phyloP scores from a whole-genome alignment of 1,140 invertebrate genomes.

The Colletes latitarsis region DNA sequence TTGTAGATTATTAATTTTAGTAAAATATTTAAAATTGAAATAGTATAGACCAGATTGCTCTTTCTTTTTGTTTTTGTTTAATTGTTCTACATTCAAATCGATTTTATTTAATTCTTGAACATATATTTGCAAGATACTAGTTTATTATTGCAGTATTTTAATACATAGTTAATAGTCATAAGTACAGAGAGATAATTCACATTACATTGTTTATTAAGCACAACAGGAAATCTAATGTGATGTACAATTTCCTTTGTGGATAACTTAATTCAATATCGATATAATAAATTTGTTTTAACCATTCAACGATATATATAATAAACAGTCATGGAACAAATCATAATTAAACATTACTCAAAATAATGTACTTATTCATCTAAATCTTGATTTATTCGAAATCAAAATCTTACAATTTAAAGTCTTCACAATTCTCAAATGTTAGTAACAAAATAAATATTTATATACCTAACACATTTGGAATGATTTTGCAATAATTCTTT shows the following conservation, averaged over 20 bases:
- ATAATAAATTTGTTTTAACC: conserved; percentile 10
- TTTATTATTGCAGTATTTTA: conserved; percentile 21
- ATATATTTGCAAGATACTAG: conserved; percentile 9
- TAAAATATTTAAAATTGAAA: background rate
- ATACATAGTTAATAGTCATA: conserved; percentile 16
- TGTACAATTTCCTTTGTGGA: conserved; percentile 2
- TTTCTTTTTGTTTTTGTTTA: background rate
- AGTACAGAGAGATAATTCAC: conserved; percentile 1
- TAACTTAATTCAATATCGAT: conserved; percentile 12
- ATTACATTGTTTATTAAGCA: conserved; percentile 12
- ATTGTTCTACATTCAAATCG: background rate
- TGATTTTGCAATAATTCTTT: conserved; percentile 15
- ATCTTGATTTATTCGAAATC: background rate
- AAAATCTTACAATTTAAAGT: background rate
- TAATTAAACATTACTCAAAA: background rate
- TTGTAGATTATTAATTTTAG: background rate
- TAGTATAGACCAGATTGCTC: background rate
- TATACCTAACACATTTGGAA: conserved; percentile 5
- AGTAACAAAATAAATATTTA: conserved; percentile 14
- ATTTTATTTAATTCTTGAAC: conserved; percentile 27
- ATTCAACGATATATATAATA: background rate
- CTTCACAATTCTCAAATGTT: background rate
- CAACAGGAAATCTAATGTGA: conserved; percentile 13
- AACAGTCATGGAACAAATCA: background rate
- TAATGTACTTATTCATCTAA: background rate